A percentile compares a stretch with the other conserved stretches of the same genome.
phyloP scores from a whole-genome alignment of 1,140 invertebrate species.

The Drosophila nasuta region DNA sequence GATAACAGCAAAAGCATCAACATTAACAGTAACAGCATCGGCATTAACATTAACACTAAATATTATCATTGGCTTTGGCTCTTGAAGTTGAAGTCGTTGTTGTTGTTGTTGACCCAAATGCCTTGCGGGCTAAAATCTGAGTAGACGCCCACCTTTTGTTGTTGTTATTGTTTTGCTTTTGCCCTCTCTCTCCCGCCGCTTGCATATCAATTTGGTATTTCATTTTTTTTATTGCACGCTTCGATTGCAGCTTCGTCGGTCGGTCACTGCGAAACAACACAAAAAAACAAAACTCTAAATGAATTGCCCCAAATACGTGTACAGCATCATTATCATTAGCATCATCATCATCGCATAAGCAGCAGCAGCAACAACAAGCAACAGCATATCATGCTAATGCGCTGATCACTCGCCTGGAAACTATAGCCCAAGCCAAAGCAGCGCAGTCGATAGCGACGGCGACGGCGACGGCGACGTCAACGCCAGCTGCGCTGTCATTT shows the following conservation, averaged over 20 bases:
- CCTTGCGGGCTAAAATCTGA: conserved; percentile 42
- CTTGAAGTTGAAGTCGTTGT: not conserved
- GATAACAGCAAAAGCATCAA: conserved; percentile 22
- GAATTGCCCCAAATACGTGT: conserved; percentile 79
- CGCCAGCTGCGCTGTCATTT: conserved; percentile 32
- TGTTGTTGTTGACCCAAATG: conserved; percentile 50
- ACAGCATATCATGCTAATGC: conserved; percentile 67
- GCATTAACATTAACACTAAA: conserved; percentile 26
- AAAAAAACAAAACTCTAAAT: conserved; percentile 64
- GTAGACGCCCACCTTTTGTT: conserved; percentile 42
- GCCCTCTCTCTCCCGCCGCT: conserved; percentile 3
- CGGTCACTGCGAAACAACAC: conserved; percentile 56
- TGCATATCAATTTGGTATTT: conserved; percentile 45
- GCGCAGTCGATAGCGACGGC: conserved; percentile 16
- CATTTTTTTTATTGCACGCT: conserved; percentile 61
- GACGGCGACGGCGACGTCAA: too few relatives aligned
- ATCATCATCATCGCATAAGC: conserved; percentile 43
- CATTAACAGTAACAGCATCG: conserved; percentile 31
- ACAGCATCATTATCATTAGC: conserved; percentile 41
- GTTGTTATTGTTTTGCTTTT: conserved; percentile 16
- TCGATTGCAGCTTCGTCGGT: conserved; percentile 67
- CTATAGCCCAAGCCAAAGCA: conserved; percentile 36
- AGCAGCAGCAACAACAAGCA: conserved; percentile 17
- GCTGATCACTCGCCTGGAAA: conserved; percentile 77
- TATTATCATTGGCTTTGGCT: conserved; percentile 8